A percentile compares a stretch with the other conserved stretches of the same genome.
Conservation (phyloP, 2,797 vertebrate species). For the Trachops cirrhosus region DNA sequence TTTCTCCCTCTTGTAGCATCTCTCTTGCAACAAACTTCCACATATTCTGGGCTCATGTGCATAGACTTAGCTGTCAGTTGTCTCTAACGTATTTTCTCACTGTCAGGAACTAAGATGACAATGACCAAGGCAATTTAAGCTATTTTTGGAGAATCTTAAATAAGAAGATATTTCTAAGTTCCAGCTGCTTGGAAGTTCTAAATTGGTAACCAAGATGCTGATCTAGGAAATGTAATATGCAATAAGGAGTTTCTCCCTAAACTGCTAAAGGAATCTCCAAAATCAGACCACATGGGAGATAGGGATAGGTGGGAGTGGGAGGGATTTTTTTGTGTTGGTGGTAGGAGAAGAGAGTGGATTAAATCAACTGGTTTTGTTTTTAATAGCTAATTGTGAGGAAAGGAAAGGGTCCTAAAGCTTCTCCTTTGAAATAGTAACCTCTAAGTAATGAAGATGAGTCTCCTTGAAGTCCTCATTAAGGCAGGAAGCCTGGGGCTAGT, state of each 20-base stretch:
- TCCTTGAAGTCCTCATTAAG: not conserved
- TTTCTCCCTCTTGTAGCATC: not conserved
- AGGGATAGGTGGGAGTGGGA: not conserved
- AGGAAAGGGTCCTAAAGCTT: not conserved
- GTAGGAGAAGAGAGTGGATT: not conserved
- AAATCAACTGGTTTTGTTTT: conserved; percentile 15
- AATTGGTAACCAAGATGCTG: not conserved
- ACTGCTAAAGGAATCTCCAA: not conserved
- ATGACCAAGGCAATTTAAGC: not conserved
- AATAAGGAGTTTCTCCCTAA: not conserved
- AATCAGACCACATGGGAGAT: not conserved
- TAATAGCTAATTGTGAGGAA: not conserved
- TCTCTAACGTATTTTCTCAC: not conserved
- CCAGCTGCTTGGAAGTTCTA: conserved; percentile 5
- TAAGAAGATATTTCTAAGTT: not conserved
- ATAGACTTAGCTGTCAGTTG: not conserved
- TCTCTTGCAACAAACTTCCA: not conserved
- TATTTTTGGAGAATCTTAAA: not conserved
- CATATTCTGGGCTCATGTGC: not conserved
- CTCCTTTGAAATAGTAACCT: not conserved
- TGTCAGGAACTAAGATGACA: not conserved
- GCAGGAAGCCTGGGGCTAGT: not conserved
- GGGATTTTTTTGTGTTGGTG: not conserved
- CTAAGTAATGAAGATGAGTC: too few species aligned
- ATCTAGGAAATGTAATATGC: not conserved